These are phyloP conservation scores for Mola mola DNA, from an alignment of 2,113 vertebrate genomes.

Conservation along the genomic window DNA sequence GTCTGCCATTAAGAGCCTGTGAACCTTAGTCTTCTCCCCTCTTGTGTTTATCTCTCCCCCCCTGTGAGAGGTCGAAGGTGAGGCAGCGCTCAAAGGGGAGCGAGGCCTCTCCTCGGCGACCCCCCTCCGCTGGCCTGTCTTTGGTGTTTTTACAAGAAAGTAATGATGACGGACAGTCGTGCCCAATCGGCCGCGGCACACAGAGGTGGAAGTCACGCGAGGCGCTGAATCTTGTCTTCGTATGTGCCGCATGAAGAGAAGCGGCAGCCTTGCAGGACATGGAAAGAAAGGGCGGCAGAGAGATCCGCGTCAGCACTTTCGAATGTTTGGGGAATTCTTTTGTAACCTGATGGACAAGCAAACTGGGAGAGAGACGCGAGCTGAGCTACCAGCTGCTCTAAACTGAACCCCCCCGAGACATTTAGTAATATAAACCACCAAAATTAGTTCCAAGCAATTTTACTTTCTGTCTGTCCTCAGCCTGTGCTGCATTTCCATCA, in stretches of 20 bases:
- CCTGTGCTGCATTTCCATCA: no score
- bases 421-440: no score
- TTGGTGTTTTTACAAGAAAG: constrained; percentile 82
- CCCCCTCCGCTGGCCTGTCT: constrained; percentile 47
- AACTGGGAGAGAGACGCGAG: no score
- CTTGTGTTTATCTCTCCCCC: constrained; percentile 79
- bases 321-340: no score
- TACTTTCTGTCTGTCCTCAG: no score
- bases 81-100: constrained; percentile 77
- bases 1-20: constrained; percentile 88
- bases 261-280: background rate
- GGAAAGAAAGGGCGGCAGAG: no score
- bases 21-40: constrained; percentile 83
- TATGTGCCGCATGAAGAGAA: background rate
- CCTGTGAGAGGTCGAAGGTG: constrained; percentile 80
- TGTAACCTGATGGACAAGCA: no score
- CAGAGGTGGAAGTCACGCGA: constrained; percentile 72
- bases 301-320: no score
- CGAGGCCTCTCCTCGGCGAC: constrained; percentile 59
- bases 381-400: no score
- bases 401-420: no score
- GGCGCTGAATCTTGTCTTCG: constrained; percentile 26
- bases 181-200: constrained; percentile 61
- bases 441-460: no score
- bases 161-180: constrained; percentile 80